Evolutionary conservation across 2,113 vertebrate species (phyloP).

Genomic region (Gallinago jamesoni): DNA sequence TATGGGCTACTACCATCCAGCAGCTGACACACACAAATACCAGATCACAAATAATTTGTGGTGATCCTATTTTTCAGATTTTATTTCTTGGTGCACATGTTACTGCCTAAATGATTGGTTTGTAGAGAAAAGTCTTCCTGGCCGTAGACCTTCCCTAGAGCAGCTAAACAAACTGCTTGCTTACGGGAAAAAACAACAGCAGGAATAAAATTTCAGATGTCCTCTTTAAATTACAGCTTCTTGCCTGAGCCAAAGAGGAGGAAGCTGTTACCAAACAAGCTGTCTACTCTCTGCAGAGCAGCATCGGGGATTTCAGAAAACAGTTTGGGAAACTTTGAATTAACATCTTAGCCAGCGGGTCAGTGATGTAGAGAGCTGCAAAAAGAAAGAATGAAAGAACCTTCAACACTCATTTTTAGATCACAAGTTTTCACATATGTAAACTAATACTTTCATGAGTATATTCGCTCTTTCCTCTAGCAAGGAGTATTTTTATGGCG

Average conservation of each 20-base stretch:
- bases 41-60: background rate
- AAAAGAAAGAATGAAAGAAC: background rate
- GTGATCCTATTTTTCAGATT: background rate
- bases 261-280: background rate
- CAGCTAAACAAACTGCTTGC: background rate
- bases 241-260: background rate
- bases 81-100: background rate
- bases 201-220: background rate
- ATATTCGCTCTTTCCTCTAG: background rate
- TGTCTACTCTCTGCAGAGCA: background rate
- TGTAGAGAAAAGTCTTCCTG: background rate
- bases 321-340: background rate
- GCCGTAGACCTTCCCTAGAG: background rate
- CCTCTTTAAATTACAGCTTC: background rate
- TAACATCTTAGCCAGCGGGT: background rate
- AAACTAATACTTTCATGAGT: background rate
- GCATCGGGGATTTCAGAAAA: background rate
- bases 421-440: background rate
- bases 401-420: background rate
- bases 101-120: background rate
- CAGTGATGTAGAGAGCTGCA: background rate
- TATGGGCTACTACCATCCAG: background rate
- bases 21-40: background rate
- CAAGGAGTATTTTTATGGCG: background rate
- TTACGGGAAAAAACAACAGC: background rate